Base-by-base conservation (phyloP, 2,797 vertebrate genomes). In the Micropoecilia bifurca region DNA sequence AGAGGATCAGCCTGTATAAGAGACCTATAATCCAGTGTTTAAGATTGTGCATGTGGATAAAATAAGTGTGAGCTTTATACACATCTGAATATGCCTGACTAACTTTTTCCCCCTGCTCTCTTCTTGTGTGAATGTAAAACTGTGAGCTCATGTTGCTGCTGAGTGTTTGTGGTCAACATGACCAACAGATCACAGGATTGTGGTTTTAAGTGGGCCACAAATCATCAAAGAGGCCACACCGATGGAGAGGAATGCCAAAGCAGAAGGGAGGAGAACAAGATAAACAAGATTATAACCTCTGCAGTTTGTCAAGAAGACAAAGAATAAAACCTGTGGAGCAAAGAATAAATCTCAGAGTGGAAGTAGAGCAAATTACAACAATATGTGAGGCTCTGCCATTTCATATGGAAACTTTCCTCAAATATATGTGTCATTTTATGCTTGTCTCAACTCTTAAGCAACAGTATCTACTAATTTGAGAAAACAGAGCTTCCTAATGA, bases 181-280 rank as follows among this genome's bases (percentile, higher is more conserved):
- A 90, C 89, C 90, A 63, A 73, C 82, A 89, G 88, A 92, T 94
- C 91, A 91, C 88, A 93, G 81, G 89, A 87, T 75, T 91, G 92
- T 86, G 92, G 92, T 80, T 92, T 88, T 83, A 88, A 92, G 90
- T 90, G 88, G 81, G 80, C 89, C 88, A 33, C 93, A 93, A 92
- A 92, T 93, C 90, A 84, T 90, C 90, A 88, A 89, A 87, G 77
- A 82, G 88, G 90, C 89, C 89, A 90, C 89, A 90, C 79, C 30
- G 83, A 85, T 79, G 59, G 71, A 83, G 79, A 85, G 80, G 88
- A 90, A 91, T 88, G 88, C 78, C 74, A 71, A 46, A 80, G 87
- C 85, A 88, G 90, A 87, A 45, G 20, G 80, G 81, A 83, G 83
- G 87, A 79, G 85, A 45, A 6, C 76, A 85, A 84, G 63, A 91